These are phyloP conservation scores for Vollenhovia emeryi DNA, from an alignment of 1,140 invertebrate genomes.

Conservation along the genomic window DNA sequence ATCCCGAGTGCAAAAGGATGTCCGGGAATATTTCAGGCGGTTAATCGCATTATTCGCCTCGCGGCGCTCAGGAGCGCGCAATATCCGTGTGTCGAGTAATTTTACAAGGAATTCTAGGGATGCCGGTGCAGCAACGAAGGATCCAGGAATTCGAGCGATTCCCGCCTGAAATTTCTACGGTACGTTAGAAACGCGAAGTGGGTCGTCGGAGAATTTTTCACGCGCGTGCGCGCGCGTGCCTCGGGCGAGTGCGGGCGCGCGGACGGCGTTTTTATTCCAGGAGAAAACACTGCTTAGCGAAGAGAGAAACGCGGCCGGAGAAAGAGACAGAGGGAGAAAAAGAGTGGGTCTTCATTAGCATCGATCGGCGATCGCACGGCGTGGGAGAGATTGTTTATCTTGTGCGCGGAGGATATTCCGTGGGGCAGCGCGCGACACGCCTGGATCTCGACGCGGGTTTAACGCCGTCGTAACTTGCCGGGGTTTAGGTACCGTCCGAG, in stretches of 20 bases:
- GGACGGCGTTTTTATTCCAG: not conserved
- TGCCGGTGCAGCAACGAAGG: conserved; percentile 32
- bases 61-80: conserved; percentile 62
- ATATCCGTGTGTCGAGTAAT: conserved; percentile 64
- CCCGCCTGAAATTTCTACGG: conserved; percentile 49
- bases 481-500: conserved; percentile 45
- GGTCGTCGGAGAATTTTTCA: conserved; percentile 27
- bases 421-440: conserved; percentile 36
- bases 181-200: conserved; percentile 42
- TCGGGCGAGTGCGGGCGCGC: not conserved
- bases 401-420: conserved; percentile 38
- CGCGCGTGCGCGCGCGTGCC: conserved; percentile 43
- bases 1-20: not conserved
- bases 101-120: conserved; percentile 63
- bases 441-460: conserved; percentile 53
- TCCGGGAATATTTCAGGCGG: conserved; percentile 39
- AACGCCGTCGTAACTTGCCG: conserved; percentile 49
- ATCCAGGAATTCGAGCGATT: conserved; percentile 70
- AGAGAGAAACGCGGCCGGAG: not conserved
- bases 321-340: not conserved
- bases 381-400: conserved; percentile 78
- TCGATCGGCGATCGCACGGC: conserved; percentile 69
- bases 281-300: not conserved
- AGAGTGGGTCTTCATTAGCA: conserved; percentile 75
- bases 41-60: conserved; percentile 44